Base-by-base conservation (phyloP, 2,888 invertebrate species). In the Timema podura region DNA sequence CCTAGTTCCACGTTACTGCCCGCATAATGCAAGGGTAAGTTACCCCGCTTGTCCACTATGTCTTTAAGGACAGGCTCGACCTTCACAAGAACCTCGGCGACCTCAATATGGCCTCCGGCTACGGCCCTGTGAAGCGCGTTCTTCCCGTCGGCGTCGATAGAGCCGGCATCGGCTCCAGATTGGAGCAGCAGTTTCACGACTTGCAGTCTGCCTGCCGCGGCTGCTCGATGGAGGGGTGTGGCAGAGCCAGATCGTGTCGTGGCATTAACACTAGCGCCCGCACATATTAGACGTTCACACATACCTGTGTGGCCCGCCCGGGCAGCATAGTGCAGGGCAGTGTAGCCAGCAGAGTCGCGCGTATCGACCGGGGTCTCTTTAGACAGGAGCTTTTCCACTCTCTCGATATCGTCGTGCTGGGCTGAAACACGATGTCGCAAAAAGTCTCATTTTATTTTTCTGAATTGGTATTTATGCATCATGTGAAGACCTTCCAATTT, bases 271-370 rank as follows among this genome's bases (percentile, higher is more conserved):
- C 87, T 80, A 10, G 93, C 95, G 46, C 91, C 90, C 76, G 87
- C 83, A 71, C 85, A 79, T 64, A 96, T 77, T 67, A 96, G 83
- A 67, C 87, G 78, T 76, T 85, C 83, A 79, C 94, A 95, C 69
- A 92, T 85, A 65, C 87, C 83, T 13, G 85, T 77, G 78, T 92
- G 87, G 10, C 94, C 95, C 82, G 88, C 90, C 64, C 96, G 86
- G 65, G 93, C 89, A 6, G 95, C 94, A 84, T 96, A 96, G 81
- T 96, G 96, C 75, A 96, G 82, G 9, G 95, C 91, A 44, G 92
- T 92, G 79, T 95, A 96, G 51, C 95, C 95, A 70, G 89, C 88
- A 73, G 87, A 85, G 80, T 94, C 94, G 68, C 83, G 83, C 13
- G 81, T 79, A 81, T 92, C 87, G 0, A 88, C 86, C 74, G 86